Evolutionary conservation across 1,140 invertebrate species (phyloP), one percentile per base, ranked within the genome.

Genomic region (Atta colombica): DNA sequence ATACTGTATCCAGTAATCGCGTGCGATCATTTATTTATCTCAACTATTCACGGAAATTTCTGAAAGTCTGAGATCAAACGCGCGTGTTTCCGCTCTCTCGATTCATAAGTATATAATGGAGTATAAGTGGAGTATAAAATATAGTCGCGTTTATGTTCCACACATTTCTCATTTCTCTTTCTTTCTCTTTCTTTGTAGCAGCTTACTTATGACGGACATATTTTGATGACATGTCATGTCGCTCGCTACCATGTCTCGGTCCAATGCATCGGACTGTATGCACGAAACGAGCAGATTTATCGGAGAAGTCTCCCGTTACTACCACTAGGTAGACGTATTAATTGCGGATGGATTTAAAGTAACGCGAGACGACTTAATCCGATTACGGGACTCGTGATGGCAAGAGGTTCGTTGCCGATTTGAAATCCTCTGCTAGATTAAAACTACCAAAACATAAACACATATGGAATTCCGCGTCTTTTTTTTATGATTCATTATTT

Each of bases 361-460:
- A 91, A 93, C 90, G 87, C 88, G 87, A 89, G 89, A 91, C 71
- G 91, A 92, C 88, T 89, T 93, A 92, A 93, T 92, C 92, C 91
- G 92, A 90, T 93, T 93, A 93, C 88, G 65, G 63, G 84, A 68
- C 71, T 90, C 88, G 49, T 86, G 87, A 86, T 84, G 60, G 63
- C 55, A 77, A 66, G 69, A 87, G 88, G 78, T 90, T 87, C 89
- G 65, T 77, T 71, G 87, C 14, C 81, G 49, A 75, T 35, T 60
- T 21, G 85, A 88, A 87, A 89, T 89, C 72, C 68, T 88, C 14
- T 4, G 51, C 58, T 51, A 74, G 87, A 87, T 87, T 87, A 87
- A 35, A 55, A 88, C 89, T 87, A 90, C 77, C 65, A 68, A 69
- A 53, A 61, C 81, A 14, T 14, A 25, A 35, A 49, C 35, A 49